Evolutionary conservation across 2,113 vertebrate genomes (phyloP).

Genomic region (Cepphus grylle): DNA sequence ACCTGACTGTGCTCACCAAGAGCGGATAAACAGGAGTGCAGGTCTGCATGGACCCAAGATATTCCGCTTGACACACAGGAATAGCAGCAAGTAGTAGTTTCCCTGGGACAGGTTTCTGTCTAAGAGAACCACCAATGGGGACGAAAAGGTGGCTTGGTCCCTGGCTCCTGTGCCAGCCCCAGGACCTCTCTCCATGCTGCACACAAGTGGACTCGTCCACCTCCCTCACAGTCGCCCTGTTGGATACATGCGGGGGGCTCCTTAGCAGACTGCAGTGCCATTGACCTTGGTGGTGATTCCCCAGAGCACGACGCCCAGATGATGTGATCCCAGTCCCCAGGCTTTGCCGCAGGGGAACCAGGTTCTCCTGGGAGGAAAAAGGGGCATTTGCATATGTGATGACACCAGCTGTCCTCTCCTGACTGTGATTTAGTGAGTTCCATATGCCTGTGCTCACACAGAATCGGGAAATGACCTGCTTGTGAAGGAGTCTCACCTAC

Average conservation of each 20-base stretch:
- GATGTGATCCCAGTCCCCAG: neutral
- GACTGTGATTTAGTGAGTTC: neutral
- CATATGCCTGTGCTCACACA: neutral
- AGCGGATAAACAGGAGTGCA: neutral
- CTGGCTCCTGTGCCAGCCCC: neutral
- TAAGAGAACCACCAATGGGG: neutral
- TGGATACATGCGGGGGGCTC: neutral
- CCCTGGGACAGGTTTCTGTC: neutral
- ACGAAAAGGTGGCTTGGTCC: neutral
- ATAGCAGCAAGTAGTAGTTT: neutral
- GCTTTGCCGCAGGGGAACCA: neutral
- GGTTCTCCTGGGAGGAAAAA: neutral
- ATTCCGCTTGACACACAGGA: neutral
- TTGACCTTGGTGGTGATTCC: neutral
- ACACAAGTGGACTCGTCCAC: neutral
- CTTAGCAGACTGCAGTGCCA: neutral
- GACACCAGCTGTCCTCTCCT: neutral
- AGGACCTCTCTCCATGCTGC: neutral
- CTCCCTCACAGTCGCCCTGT: accelerated
- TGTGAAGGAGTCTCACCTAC: neutral
- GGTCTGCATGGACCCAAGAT: neutral
- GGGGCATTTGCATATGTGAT: neutral
- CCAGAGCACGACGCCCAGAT: neutral
- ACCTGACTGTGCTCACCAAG: neutral
- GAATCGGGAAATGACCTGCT: neutral